Conservation (phyloP, 1,140 invertebrate species). For the Drosophila bocqueti region DNA sequence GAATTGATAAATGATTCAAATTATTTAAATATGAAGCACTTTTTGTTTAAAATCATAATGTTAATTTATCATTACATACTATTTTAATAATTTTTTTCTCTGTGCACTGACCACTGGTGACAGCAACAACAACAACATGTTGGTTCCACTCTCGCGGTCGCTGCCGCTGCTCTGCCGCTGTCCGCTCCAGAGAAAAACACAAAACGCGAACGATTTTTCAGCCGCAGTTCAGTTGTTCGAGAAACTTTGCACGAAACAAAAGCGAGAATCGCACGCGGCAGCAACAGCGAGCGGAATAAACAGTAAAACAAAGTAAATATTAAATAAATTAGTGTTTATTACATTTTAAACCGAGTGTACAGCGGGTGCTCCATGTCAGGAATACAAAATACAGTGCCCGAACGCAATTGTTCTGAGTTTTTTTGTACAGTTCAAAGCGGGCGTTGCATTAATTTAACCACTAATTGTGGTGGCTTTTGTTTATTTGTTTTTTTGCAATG, state of each 20-base stretch:
- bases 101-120: constrained; percentile 16
- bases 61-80: background rate
- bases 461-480: constrained; percentile 25
- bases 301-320: constrained; percentile 66
- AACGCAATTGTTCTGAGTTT: background rate
- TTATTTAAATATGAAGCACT: background rate
- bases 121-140: constrained; percentile 19
- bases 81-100: constrained; percentile 3
- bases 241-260: constrained; percentile 72
- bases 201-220: constrained; percentile 38
- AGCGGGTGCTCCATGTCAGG: background rate
- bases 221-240: constrained; percentile 67
- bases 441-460: constrained; percentile 16
- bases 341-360: background rate
- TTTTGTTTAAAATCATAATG: background rate
- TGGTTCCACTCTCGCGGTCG: constrained; percentile 38
- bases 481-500: constrained; percentile 33
- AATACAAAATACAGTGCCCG: background rate
- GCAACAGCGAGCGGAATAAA: constrained; percentile 27
- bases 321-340: constrained; percentile 24
- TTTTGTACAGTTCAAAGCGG: background rate
- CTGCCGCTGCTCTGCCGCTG: constrained; percentile 17
- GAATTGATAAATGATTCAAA: no score
- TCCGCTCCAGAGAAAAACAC: constrained; percentile 30
- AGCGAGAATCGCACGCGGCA: constrained; percentile 41